Conservation (phyloP, 2,113 vertebrate species). For the Tricholaema leucomelas region DNA sequence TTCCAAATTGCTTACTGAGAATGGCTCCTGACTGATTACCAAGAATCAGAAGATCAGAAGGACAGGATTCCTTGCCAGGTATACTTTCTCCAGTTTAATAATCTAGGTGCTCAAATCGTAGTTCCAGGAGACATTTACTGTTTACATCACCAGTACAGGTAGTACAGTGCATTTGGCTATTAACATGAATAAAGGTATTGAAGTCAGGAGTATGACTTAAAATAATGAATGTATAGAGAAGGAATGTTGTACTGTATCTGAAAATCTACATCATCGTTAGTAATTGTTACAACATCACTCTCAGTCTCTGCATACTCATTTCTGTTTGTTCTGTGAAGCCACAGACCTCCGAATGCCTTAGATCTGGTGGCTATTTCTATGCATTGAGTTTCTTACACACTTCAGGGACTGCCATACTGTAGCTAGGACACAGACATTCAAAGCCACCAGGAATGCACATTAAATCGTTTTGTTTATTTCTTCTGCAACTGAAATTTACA, state of each 20-base stretch:
- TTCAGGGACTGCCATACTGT: background rate
- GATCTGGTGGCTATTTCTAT: slow-evolving; percentile 1
- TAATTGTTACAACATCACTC: background rate
- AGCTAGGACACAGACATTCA: background rate
- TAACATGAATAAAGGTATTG: background rate
- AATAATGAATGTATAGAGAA: background rate
- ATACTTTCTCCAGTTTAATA: background rate
- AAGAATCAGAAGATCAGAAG: background rate
- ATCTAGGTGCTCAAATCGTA: background rate
- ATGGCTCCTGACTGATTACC: background rate
- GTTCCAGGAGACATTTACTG: background rate
- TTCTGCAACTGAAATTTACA: background rate
- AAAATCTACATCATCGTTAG: background rate
- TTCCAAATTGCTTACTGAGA: background rate
- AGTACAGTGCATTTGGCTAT: background rate
- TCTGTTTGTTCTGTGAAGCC: background rate
- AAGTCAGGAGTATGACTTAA: background rate
- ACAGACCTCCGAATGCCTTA: background rate
- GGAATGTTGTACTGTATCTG: background rate
- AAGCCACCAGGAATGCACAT: background rate
- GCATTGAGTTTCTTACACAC: background rate
- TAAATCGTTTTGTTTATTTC: background rate
- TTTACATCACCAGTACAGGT: background rate
- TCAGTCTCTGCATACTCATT: background rate
- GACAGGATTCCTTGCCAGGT: background rate